Base-by-base conservation (phyloP, 2,888 invertebrate species). In the Mythimna pallens region DNA sequence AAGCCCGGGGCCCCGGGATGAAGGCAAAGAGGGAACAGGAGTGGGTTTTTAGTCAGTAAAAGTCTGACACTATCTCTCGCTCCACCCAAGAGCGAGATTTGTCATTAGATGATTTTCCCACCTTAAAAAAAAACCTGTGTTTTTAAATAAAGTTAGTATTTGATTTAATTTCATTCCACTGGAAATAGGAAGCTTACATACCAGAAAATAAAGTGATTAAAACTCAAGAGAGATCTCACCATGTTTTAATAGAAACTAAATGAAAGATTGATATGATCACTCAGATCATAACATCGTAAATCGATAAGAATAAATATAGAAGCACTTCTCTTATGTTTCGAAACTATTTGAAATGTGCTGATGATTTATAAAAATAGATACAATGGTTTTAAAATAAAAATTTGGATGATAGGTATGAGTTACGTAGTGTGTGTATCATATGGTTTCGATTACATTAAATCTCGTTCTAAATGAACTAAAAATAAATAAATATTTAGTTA, bases 301-400 rank as follows among this genome's bases (percentile, higher is more conserved):
- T 58, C 80, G 75, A 67, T 75, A 80, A 75, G 62, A 73, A 65
- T 82, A 85, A 84, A 71, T 83, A 78, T 86, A 86, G 87, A 82
- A 84, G 55, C 87, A 83, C 87, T 86, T 70, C 68, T 59, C 43
- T 43, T 72, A 65, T 52, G 58, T 70, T 73, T 68, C 67, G 76
- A 74, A 82, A 80, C 64, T 50, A 69, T 79, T 67, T 72, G 59
- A 62, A 85, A 80, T 80, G 74, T 47, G 30, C 69, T 47, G 83
- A 10, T 85, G 87, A 87, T 82, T 73, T 86, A 85, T 77, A 74
- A 63, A 76, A 85, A 81, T 73, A 55, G 40, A 78, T 65, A 61
- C 20, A 70, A 43, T 20, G 67, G 52, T 63, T 54, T 74, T 76
- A 55, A 65, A 82, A 77, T 79, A 9, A 69, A 75, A 73, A 57